Conservation (phyloP, 2,888 invertebrate species). For the Pterostichus madidus region DNA sequence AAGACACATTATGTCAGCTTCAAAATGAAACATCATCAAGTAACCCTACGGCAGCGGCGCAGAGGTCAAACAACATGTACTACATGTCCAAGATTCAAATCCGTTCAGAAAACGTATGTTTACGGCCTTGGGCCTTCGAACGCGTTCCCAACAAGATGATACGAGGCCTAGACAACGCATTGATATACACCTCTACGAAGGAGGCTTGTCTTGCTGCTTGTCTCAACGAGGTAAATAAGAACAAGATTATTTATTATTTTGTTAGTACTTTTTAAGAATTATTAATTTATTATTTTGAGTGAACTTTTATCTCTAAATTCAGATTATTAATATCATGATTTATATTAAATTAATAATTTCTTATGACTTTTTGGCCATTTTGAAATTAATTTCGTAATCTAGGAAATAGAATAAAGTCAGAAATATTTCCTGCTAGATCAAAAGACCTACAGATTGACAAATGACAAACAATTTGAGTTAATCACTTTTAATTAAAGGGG, state of each 20-base stretch:
- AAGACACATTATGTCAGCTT: conserved; percentile 93
- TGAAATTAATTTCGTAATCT: no score
- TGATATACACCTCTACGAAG: conserved; percentile 95
- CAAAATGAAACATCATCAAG: conserved; percentile 96
- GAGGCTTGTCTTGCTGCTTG: conserved; percentile 96
- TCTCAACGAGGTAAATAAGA: conserved; percentile 89
- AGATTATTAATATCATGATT: no score
- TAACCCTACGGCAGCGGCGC: conserved; percentile 91
- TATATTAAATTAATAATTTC: no score
- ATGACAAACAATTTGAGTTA: no score
- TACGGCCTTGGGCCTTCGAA: conserved; percentile 96
- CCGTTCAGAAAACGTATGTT: conserved; percentile 93
- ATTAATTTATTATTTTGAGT: background rate
- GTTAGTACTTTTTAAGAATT: no score
- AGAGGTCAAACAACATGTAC: conserved; percentile 93
- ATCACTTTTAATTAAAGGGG: no score
- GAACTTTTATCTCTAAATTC: no score
- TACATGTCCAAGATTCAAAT: conserved; percentile 96
- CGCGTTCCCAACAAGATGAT: conserved; percentile 95
- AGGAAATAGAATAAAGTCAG: no score
- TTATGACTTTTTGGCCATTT: no score
- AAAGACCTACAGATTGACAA: no score
- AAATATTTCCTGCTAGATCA: no score
- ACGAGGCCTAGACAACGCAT: conserved; percentile 92
- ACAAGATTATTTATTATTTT: no score